A percentile compares a stretch with the other conserved stretches of the same genome.
Conservation (phyloP, 2,888 invertebrate genomes). For the Drosophila diplacantha region DNA sequence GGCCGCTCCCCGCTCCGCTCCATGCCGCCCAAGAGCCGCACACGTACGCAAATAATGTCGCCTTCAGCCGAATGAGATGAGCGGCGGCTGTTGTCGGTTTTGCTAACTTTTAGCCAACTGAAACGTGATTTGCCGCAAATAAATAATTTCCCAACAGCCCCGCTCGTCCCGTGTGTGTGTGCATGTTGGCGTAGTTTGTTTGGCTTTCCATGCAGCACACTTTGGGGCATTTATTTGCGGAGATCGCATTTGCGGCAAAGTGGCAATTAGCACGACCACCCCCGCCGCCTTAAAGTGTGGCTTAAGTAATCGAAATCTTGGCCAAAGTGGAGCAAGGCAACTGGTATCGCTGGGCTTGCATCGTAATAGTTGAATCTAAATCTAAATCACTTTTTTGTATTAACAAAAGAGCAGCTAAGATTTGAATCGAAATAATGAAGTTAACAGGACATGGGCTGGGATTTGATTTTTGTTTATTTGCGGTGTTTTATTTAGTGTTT, state of each 20-base stretch:
- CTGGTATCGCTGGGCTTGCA: neutral
- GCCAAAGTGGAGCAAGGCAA: conserved; percentile 7
- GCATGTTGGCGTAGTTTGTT: conserved; percentile 1
- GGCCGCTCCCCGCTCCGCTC: conserved; percentile 1
- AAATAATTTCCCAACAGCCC: conserved; percentile 44
- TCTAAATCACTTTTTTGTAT: neutral
- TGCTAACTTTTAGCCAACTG: conserved; percentile 50
- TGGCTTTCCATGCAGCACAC: conserved; percentile 21
- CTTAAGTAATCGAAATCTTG: conserved; percentile 25
- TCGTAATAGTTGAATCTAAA: neutral
- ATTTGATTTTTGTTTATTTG: neutral
- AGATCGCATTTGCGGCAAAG: conserved; percentile 37
- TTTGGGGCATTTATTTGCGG: conserved; percentile 30
- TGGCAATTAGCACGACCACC: conserved; percentile 34
- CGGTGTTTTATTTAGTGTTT: too few species aligned
- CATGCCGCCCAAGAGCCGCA: conserved; percentile 34
- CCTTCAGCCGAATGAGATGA: conserved; percentile 38
- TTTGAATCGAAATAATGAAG: neutral
- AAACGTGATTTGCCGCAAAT: conserved; percentile 55
- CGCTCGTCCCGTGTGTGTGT: neutral
- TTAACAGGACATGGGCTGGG: neutral
- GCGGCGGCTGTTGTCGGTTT: conserved; percentile 41
- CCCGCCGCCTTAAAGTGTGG: conserved; percentile 5
- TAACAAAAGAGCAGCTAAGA: neutral
- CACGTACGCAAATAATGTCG: conserved; percentile 56